phyloP scores from a whole-genome alignment of 2,797 vertebrate species.

The Enteromius mattozi region DNA sequence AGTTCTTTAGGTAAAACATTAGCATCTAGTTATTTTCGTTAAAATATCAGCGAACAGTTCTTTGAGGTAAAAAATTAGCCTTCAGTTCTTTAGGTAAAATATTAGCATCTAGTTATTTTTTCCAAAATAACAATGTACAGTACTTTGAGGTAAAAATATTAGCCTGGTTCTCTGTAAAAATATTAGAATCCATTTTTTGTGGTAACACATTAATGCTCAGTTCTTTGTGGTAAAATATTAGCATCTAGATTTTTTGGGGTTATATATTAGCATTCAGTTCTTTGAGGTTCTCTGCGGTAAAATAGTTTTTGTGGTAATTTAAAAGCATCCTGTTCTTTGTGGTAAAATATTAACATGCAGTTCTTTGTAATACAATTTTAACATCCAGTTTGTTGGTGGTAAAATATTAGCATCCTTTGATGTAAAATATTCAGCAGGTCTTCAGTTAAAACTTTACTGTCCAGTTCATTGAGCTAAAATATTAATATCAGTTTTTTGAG shows the following conservation, averaged over 20 bases:
- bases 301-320: neutral
- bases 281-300: too few species aligned
- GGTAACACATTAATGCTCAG: neutral
- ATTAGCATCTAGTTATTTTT: neutral
- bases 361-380: neutral
- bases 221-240: neutral
- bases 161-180: neutral
- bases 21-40: neutral
- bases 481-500: neutral
- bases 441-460: too few species aligned
- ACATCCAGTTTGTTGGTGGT: neutral
- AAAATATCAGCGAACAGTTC: neutral
- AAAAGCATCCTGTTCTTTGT: neutral
- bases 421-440: neutral
- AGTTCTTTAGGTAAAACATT: neutral
- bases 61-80: neutral
- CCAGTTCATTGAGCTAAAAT: neutral
- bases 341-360: neutral
- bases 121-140: neutral
- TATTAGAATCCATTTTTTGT: neutral
- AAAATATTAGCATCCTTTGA: neutral
- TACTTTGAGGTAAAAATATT: neutral
- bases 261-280: neutral
- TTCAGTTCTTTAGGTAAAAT: neutral
- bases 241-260: neutral